These are phyloP conservation scores for Drosophila takahashii DNA, from an alignment of 1,140 invertebrate genomes.

Conservation along the genomic window DNA sequence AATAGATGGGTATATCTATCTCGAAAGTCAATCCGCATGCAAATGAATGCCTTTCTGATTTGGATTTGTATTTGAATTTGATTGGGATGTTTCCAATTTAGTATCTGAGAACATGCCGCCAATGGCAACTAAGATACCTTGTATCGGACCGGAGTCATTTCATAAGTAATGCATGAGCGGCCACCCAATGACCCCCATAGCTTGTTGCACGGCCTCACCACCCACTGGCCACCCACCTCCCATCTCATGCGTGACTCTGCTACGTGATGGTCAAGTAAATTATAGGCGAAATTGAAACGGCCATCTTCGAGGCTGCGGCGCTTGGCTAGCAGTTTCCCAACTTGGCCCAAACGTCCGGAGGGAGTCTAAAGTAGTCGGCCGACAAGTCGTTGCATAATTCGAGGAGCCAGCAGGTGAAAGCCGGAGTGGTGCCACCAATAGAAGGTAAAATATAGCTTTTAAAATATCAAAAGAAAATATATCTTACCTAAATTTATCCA, in stretches of 20 bases:
- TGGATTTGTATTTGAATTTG: conserved; percentile 21
- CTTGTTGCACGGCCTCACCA: conserved; percentile 51
- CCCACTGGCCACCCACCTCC: background rate
- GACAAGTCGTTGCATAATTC: conserved; percentile 61
- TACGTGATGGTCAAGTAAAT: conserved; percentile 78
- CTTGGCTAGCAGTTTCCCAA: conserved; percentile 7
- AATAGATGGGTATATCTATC: conserved; percentile 32
- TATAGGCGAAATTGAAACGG: conserved; percentile 65
- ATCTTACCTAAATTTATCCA: background rate
- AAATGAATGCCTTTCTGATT: conserved; percentile 40
- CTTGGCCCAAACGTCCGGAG: background rate
- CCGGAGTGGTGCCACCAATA: background rate
- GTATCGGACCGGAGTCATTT: conserved; percentile 34
- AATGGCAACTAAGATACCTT: conserved; percentile 48
- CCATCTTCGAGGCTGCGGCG: conserved; percentile 26
- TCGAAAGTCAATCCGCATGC: conserved; percentile 40
- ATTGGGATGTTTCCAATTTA: conserved; percentile 47
- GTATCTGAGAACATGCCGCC: conserved; percentile 44
- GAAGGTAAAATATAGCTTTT: too few species aligned
- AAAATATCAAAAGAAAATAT: too few species aligned
- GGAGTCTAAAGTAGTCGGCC: conserved; percentile 18
- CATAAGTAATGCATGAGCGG: conserved; percentile 80
- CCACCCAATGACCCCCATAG: conserved; percentile 38
- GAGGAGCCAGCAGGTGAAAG: conserved; percentile 5
- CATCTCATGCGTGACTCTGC: conserved; percentile 61